Conservation (phyloP, 2,797 vertebrate species). For the Coilia nasus region DNA sequence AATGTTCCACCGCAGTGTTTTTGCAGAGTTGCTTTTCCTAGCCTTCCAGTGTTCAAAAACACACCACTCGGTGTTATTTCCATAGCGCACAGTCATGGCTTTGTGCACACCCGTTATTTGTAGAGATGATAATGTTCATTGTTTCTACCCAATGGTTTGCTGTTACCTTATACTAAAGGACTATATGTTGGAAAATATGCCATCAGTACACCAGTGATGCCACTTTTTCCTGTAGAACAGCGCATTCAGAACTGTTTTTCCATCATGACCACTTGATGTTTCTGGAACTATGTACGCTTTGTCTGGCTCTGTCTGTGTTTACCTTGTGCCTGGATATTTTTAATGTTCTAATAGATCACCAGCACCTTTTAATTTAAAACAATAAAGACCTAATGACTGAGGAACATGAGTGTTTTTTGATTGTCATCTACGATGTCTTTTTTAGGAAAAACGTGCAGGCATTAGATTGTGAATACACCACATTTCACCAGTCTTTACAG, state of each 20-base stretch:
- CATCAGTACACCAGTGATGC: not conserved
- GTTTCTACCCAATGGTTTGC: not conserved
- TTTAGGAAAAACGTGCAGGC: no score
- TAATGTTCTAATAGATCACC: constrained; percentile 18
- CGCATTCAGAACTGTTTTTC: not conserved
- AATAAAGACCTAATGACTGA: constrained; percentile 9
- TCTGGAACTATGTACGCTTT: not conserved
- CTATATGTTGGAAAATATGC: not conserved
- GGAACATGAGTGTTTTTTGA: not conserved
- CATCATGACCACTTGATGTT: not conserved
- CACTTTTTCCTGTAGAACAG: not conserved
- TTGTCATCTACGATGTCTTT: no score
- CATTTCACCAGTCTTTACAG: no score
- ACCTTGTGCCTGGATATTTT: constrained; percentile 14
- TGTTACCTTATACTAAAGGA: not conserved
- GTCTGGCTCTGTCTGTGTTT: not conserved
- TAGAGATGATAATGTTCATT: not conserved
- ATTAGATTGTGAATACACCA: no score
- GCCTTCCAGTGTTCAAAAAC: constrained; percentile 10
- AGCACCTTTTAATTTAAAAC: constrained; percentile 19
- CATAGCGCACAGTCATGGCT: not conserved
- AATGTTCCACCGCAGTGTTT: constrained; percentile 6
- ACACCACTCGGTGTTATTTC: not conserved
- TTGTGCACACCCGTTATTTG: not conserved
- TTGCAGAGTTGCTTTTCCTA: not conserved